These are phyloP conservation scores for Rousettus leschenaultii DNA, from an alignment of 2,113 vertebrate genomes.

Conservation along the genomic window DNA sequence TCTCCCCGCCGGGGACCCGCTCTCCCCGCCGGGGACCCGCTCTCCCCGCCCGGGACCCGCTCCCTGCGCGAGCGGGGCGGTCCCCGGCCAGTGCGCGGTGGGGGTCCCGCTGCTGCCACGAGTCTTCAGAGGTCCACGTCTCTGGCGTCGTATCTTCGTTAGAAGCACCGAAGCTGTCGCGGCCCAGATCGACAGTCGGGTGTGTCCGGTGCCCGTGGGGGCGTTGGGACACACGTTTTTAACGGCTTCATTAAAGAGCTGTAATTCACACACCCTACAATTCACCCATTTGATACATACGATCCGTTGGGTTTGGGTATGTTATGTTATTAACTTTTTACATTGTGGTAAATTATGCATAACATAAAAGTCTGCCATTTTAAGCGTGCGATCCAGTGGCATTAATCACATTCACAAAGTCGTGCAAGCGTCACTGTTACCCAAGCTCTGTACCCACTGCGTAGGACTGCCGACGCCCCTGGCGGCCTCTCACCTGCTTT, in stretches of 20 bases:
- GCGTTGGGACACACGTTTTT: background rate
- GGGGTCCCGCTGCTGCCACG: background rate
- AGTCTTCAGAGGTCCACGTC: background rate
- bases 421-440: fast-evolving
- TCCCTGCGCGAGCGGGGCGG: background rate
- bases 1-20: too few species aligned
- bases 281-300: background rate
- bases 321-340: background rate
- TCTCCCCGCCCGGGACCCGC: too few species aligned
- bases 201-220: background rate
- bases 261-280: background rate
- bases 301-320: background rate
- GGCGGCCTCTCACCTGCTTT: background rate
- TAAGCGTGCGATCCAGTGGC: fast-evolving
- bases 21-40: background rate
- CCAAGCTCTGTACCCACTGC: fast-evolving
- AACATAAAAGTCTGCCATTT: background rate
- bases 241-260: background rate
- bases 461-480: fast-evolving
- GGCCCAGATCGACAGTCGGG: background rate
- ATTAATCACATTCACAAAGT: background rate
- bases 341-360: background rate
- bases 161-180: background rate
- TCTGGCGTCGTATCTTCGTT: background rate
- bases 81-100: background rate